Evolutionary conservation across 1,140 invertebrate species (phyloP), one percentile per base, ranked within the genome.

Genomic region (Drosophila ananassae): DNA sequence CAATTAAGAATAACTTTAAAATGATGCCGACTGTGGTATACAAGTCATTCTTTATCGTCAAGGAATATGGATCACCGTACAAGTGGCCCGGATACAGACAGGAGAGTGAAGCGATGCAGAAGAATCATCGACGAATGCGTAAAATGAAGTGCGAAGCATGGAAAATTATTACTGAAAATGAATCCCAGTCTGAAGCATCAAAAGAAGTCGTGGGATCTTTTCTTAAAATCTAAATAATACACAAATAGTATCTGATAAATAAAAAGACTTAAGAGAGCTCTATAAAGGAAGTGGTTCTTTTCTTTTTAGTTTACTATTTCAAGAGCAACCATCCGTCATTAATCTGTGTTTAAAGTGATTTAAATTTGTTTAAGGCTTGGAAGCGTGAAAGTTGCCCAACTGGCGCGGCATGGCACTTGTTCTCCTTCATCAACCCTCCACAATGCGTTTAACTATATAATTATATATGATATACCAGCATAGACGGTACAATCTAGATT

Each of bases 401-500:
- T 44, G 41, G 41, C 41, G 1, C 17, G 17, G 17, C 17, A 44
- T 1, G 17, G 17, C 17, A 44, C 13, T 44, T 44, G 34, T 37
- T n/a, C 4, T 37, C 34, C 34, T 37, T 37, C 10, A 37, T 37
- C 34, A 10, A 37, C 34, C 34, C 34, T 37, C 34, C 3, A 2
- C 10, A 37, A 37, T 37, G 34, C 12, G 34, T 37, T 37, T 37
- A 37, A 37, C 34, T 37, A 37, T 12, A 37, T 37, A 37, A 37
- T 37, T 37, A 37, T 37, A 37, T 37, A 37, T 12, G 12, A 37
- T 37, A 37, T 4, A 37, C 10, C 34, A 37, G 10, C 12, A 37
- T 12, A 37, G 34, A 37, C 10, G 9, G 34, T 10, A 12, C 9
- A 69, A 34, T 69, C 51, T 68, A 47, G 51, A 68, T 56, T 39